Evolutionary conservation across 2,113 vertebrate genomes (phyloP).

Genomic region (Crotophaga sulcirostris): DNA sequence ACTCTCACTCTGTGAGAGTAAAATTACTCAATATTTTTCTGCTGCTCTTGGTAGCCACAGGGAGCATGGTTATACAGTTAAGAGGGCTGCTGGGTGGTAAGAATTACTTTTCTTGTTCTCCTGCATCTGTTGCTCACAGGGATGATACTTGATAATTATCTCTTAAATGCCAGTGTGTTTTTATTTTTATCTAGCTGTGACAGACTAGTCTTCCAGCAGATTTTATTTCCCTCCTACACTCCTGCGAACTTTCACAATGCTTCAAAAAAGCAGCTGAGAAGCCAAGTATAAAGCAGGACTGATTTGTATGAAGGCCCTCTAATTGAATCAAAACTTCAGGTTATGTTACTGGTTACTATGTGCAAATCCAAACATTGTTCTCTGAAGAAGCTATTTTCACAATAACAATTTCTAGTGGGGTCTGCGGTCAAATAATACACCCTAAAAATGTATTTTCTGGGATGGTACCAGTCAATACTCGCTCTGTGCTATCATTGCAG

Average conservation of each 20-base stretch:
- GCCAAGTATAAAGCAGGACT: neutral
- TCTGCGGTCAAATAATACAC: neutral
- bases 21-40: neutral
- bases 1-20: neutral
- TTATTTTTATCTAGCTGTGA: slow-evolving; percentile 36
- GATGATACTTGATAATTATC: neutral
- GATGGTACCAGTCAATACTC: neutral
- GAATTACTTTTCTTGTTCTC: neutral
- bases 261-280: neutral
- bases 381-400: neutral
- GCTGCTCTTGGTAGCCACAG: neutral
- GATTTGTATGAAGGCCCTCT: neutral
- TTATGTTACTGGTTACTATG: neutral
- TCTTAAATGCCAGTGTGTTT: neutral
- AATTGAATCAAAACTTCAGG: neutral
- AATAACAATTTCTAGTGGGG: neutral
- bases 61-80: neutral
- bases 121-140: neutral
- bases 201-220: slow-evolving; percentile 22
- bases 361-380: neutral
- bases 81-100: neutral
- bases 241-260: neutral
- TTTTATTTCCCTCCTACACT: slow-evolving; percentile 26
- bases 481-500: neutral
- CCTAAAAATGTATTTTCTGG: neutral